phyloP scores from a whole-genome alignment of 2,888 invertebrate species.

The Calephelis perditalis region DNA sequence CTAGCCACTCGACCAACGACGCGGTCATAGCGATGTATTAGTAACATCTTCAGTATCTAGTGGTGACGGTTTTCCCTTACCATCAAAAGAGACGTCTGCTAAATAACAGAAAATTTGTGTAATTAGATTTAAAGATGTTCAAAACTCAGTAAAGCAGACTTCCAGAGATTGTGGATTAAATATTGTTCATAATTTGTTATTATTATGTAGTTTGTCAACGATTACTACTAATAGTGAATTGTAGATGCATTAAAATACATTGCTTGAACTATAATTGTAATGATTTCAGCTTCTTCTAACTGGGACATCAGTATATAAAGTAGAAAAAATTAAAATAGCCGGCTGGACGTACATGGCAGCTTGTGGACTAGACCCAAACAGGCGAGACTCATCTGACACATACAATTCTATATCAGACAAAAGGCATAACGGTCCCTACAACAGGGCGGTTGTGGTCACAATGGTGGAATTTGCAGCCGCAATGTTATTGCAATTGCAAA shows the following conservation, averaged over 20 bases:
- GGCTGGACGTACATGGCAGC: conserved; percentile 99
- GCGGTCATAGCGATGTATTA: too few species aligned
- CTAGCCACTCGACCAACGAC: too few species aligned
- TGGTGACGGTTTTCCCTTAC: too few species aligned
- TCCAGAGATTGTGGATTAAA: too few species aligned
- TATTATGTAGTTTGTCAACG: too few species aligned
- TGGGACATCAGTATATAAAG: conserved; percentile 80
- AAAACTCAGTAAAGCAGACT: too few species aligned
- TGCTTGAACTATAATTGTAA: background rate
- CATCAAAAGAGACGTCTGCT: too few species aligned
- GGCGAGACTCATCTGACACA: conserved; percentile 78
- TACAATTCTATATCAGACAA: conserved; percentile 39
- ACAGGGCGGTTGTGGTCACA: conserved; percentile 59
- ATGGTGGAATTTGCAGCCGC: conserved; percentile 73
- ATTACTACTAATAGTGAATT: conserved; percentile 13
- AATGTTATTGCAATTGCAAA: conserved; percentile 72
- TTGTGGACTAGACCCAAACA: conserved; percentile 89
- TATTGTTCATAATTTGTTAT: too few species aligned
- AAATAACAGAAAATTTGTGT: too few species aligned
- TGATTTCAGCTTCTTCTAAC: conserved; percentile 79
- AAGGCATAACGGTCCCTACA: conserved; percentile 54
- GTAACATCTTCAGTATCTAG: too few species aligned
- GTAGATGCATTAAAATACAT: background rate
- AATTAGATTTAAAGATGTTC: too few species aligned
- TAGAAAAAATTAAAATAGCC: conserved; percentile 98